Evolutionary conservation across 2,113 vertebrate genomes (phyloP).

Genomic region (Tursiops truncatus): DNA sequence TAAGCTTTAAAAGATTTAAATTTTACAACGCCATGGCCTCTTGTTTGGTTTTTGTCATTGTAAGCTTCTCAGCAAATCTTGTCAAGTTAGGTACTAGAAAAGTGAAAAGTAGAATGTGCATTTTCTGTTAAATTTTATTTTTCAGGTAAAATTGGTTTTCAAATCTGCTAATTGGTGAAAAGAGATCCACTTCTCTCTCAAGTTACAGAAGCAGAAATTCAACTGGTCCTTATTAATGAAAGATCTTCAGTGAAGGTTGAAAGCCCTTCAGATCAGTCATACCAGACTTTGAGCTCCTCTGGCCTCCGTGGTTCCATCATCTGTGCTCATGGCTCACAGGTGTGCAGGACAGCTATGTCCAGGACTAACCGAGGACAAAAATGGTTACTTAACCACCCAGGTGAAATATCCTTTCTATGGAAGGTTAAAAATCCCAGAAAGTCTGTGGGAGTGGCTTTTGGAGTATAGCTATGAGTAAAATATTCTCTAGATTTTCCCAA

Average conservation of each 20-base stretch:
- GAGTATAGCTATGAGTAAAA: neutral
- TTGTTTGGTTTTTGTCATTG: neutral
- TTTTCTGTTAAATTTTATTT: neutral
- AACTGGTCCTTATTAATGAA: neutral
- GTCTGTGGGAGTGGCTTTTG: neutral
- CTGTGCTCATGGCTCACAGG: neutral
- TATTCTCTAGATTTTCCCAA: slow-evolving; percentile 4
- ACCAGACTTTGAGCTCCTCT: neutral
- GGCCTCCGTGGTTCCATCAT: neutral
- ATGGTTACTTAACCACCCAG: neutral
- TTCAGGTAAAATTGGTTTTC: slow-evolving; percentile 19
- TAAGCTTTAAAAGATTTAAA: slow-evolving; percentile 22
- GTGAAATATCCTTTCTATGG: neutral
- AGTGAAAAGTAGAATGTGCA: neutral
- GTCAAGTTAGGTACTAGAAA: slow-evolving; percentile 1
- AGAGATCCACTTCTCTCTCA: neutral
- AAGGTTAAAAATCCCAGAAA: neutral
- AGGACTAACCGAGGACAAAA: neutral
- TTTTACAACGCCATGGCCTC: neutral
- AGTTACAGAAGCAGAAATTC: neutral
- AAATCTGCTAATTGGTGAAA: neutral
- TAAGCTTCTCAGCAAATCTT: neutral
- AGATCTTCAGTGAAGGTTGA: neutral
- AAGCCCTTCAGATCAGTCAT: neutral
- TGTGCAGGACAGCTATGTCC: neutral